Conservation (phyloP, 1,140 invertebrate species). For the Acyrthosiphon pisum region DNA sequence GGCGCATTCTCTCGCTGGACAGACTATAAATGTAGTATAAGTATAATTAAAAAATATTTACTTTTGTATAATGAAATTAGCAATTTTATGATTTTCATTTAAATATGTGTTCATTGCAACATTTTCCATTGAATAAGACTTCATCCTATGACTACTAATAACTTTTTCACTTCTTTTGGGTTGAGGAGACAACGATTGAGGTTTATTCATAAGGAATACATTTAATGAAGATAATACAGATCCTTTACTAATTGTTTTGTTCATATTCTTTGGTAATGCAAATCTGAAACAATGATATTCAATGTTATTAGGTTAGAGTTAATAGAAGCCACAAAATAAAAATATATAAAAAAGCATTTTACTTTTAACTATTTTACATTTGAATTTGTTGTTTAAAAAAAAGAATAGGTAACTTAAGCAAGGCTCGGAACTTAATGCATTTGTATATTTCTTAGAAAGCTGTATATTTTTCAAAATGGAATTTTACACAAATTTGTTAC, state of each 20-base stretch:
- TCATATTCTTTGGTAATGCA: constrained; percentile 26
- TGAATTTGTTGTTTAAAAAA: neutral
- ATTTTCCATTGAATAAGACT: constrained; percentile 55
- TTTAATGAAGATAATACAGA: constrained; percentile 49
- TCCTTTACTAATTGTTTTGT: constrained; percentile 34
- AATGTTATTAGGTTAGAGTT: neutral
- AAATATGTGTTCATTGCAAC: constrained; percentile 51
- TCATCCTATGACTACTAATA: constrained; percentile 49
- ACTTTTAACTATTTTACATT: neutral
- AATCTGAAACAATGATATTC: neutral
- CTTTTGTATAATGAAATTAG: constrained; percentile 45
- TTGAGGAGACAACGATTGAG: constrained; percentile 40
- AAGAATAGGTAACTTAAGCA: neutral
- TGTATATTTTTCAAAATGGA: no score
- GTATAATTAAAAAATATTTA: neutral
- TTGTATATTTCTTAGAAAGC: no score
- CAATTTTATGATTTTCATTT: constrained; percentile 46
- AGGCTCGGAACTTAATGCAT: no score
- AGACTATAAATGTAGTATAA: neutral
- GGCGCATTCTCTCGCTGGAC: no score
- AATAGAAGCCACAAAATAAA: neutral
- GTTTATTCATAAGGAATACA: constrained; percentile 45
- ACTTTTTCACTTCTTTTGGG: constrained; percentile 40
- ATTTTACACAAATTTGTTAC: no score
- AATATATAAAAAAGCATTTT: neutral